A percentile compares a stretch with the other conserved stretches of the same genome.
These are phyloP conservation scores for Caenorhabditis latens DNA, from an alignment of 1,140 invertebrate genomes.

Conservation along the genomic window DNA sequence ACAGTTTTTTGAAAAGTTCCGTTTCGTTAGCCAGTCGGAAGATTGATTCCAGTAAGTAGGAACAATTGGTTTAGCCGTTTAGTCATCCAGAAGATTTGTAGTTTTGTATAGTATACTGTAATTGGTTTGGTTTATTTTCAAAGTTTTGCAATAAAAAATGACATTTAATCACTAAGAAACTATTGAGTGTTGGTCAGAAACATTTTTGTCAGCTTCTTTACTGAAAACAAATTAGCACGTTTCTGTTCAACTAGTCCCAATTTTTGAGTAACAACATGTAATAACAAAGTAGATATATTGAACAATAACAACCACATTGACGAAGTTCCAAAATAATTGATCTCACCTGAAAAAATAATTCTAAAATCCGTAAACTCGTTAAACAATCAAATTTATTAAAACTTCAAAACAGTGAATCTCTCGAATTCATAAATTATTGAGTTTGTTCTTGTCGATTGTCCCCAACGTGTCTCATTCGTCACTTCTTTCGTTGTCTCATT, in stretches of 20 bases:
- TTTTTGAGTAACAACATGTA: too few relatives aligned
- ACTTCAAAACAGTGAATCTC: too few relatives aligned
- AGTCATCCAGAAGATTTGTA: neutral
- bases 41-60: conserved; percentile 10
- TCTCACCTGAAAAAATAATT: too few relatives aligned
- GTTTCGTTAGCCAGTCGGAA: neutral
- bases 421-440: neutral
- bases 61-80: neutral
- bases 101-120: neutral
- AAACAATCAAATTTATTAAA: too few relatives aligned
- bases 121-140: neutral
- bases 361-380: too few relatives aligned
- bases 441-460: neutral
- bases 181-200: neutral
- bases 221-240: neutral
- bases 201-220: neutral
- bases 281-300: too few relatives aligned
- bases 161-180: too few relatives aligned
- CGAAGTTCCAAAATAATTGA: too few relatives aligned
- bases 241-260: too few relatives aligned
- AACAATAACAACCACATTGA: too few relatives aligned
- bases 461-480: neutral
- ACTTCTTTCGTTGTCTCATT: conserved; percentile 1
- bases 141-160: neutral
- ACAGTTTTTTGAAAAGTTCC: conserved; percentile 34